Base-by-base conservation (phyloP, 2,888 invertebrate species). In the Dione juno region DNA sequence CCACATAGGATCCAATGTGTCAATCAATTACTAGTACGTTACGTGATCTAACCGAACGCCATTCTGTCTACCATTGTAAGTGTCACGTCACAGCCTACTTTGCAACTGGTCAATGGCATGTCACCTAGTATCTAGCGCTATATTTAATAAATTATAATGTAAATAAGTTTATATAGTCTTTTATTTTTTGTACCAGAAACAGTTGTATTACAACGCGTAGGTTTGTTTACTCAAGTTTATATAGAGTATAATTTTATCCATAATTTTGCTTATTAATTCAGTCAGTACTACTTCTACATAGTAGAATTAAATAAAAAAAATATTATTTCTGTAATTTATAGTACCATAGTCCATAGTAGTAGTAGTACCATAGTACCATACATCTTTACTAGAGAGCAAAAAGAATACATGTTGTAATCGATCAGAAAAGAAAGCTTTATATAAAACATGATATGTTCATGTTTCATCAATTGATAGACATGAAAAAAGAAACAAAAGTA, bases 41-140 rank as follows among this genome's bases (percentile, higher is more conserved):
- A 64, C 64, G 64, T 64, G 37, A 64, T 64, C 64, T 52, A 40
- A 52, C 64, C 50, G 52, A 52, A 21, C 16, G 64, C 37, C 52
- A 35, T 19, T 19, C 64, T 50, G 48, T 64, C 64, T 64, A 40
- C 19, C 48, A 40, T 50, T 52, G 48, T 64, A 43, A 45, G 48
- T 37, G 64, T 64, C 50, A 50, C 50, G 64, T 37, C 64, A 50
- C 50, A 19, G 40, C 37, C 37, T 19, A 61, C 61, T 45, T 45
- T 61, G 45, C 45, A 16, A 45, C 45, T 61, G 45, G 61, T 61
- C 45, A 16, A 35, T 45, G 16, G 43, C 8, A 16, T 45, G 35
- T 21, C 43, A 45, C 45, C 28, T 28, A 28, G 5, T 28, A 28
- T 28, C 3, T 28, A 28, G 5, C 28, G 28, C 28, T 28, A 28